Conservation (phyloP, 2,888 invertebrate species). For the Drymonia ruficornis region DNA sequence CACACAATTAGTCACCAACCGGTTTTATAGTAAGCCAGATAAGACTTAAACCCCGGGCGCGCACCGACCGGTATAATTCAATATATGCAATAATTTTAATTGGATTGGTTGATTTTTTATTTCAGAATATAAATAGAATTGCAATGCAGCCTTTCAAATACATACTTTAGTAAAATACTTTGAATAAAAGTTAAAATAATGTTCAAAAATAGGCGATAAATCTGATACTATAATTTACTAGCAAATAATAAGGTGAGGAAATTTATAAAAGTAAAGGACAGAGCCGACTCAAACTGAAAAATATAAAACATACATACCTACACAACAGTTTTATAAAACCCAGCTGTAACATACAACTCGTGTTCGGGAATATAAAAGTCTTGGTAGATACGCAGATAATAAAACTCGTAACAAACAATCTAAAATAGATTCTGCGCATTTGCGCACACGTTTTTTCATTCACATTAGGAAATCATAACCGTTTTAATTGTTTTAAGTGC, state of each 20-base stretch:
- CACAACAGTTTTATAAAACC: too few relatives aligned
- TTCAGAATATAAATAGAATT: too few relatives aligned
- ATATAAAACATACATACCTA: not conserved
- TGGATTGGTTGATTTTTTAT: conserved; percentile 12
- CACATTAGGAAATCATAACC: conserved; percentile 16
- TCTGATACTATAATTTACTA: too few relatives aligned
- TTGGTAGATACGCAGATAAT: not conserved
- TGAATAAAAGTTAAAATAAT: too few relatives aligned
- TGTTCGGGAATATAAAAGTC: not conserved
- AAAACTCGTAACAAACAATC: not conserved
- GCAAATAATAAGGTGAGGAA: too few relatives aligned
- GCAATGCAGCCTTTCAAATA: too few relatives aligned
- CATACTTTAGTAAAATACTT: too few relatives aligned
- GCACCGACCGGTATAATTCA: conserved; percentile 23
- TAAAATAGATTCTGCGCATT: conserved; percentile 3
- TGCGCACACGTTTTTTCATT: conserved; percentile 8
- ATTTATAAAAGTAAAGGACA: too few relatives aligned
- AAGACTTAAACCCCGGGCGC: conserved; percentile 10
- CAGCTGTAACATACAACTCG: not conserved
- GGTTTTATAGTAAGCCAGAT: conserved; percentile 21
- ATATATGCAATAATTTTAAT: conserved; percentile 23
- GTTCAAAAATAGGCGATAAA: too few relatives aligned
- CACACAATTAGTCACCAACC: conserved; percentile 38
- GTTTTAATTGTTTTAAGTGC: conserved; percentile 12
- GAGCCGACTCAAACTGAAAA: too few relatives aligned